Percentiles rank a stretch among this genome's conserved stretches.
These are phyloP conservation scores for Brachyalestes nurse DNA, from an alignment of 2,797 vertebrate species.

Conservation along the genomic window DNA sequence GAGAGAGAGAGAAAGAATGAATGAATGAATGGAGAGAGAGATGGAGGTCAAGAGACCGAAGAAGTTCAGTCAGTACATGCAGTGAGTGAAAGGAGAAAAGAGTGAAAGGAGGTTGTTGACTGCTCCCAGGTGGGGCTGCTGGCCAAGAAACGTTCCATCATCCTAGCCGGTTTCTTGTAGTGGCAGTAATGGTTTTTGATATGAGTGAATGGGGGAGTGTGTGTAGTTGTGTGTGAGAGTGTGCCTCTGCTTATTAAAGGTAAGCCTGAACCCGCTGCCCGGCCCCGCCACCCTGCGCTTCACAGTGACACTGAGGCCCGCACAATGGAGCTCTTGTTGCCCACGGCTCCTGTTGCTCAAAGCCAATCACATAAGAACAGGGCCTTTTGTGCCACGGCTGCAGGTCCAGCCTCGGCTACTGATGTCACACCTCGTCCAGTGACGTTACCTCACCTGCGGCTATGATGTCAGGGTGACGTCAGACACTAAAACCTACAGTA, in stretches of 20 bases:
- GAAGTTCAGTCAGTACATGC: background rate
- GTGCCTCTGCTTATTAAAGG: conserved; percentile 69
- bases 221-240: conserved; percentile 41
- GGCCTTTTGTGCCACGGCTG: conserved; percentile 61
- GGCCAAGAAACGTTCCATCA: conserved; percentile 3
- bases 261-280: conserved; percentile 62
- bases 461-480: conserved; percentile 49
- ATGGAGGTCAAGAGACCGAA: background rate
- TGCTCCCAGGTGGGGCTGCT: background rate
- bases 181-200: conserved; percentile 44
- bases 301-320: conserved; percentile 57
- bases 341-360: conserved; percentile 63
- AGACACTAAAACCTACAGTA: background rate
- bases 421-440: conserved; percentile 60
- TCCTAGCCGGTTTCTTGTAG: background rate
- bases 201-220: conserved; percentile 40
- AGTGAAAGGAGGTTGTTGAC: too few relatives aligned
- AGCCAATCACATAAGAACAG: conserved; percentile 66
- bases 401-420: conserved; percentile 52
- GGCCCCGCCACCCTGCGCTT: conserved; percentile 46
- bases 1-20: background rate
- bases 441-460: conserved; percentile 58
- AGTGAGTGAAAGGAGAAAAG: background rate
- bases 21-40: conserved; percentile 16
- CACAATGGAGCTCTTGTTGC: conserved; percentile 76